Evolutionary conservation across 2,113 vertebrate species (phyloP).

Genomic region (Crotalus tigris): DNA sequence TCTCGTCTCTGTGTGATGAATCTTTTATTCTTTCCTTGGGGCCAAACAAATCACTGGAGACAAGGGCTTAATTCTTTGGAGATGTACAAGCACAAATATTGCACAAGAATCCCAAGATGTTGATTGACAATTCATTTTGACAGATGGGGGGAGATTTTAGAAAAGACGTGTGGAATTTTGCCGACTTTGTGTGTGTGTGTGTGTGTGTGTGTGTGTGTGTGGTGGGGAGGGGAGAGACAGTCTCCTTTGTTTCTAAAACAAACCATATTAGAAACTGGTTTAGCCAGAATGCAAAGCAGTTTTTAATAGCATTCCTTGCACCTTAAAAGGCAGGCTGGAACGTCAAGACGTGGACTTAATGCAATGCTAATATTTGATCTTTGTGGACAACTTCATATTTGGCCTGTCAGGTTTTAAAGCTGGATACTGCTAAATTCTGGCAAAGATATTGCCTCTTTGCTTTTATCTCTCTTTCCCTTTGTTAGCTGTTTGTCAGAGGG

Average conservation of each 20-base stretch:
- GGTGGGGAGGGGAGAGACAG: background rate
- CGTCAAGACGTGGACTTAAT: background rate
- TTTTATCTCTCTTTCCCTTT: background rate
- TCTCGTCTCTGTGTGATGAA: background rate
- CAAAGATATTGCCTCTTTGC: background rate
- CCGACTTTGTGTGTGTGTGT: background rate
- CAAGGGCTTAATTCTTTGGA: slow-evolving; percentile 10
- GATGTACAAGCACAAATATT: background rate
- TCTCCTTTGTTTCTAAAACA: slow-evolving; percentile 29
- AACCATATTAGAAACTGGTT: slow-evolving; percentile 1
- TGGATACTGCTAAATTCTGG: background rate
- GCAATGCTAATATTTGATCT: slow-evolving; percentile 31
- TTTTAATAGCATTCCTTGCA: slow-evolving; percentile 35
- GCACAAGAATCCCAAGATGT: background rate
- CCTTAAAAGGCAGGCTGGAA: slow-evolving; percentile 13
- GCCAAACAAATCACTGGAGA: background rate
- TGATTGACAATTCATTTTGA: background rate
- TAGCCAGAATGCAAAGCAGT: slow-evolving; percentile 21
- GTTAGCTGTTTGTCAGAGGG: background rate
- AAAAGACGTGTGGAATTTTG: slow-evolving; percentile 19
- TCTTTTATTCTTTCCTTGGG: slow-evolving; percentile 8
- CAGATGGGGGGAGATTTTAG: background rate
- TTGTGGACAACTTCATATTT: slow-evolving; percentile 16
- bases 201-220: background rate
- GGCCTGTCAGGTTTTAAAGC: slow-evolving; percentile 16